Conservation (phyloP, 2,797 vertebrate species). For the Morelia viridis region DNA sequence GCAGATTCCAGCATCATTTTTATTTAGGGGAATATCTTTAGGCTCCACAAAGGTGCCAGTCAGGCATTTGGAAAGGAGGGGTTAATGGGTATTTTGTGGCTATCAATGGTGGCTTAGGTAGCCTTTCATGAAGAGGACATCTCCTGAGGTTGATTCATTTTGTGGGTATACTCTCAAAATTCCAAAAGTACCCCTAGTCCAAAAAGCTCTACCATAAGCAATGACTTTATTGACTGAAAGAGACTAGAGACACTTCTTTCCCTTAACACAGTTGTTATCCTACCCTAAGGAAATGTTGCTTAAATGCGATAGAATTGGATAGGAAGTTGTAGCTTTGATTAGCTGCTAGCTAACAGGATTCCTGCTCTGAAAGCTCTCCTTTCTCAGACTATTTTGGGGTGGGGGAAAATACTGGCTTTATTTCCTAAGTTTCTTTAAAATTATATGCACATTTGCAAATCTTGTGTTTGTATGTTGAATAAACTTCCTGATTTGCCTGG, state of each 20-base stretch:
- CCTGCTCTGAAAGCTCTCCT: background rate
- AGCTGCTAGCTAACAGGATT: background rate
- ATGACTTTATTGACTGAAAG: background rate
- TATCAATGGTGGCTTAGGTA: background rate
- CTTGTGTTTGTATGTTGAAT: background rate
- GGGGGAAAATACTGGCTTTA: background rate
- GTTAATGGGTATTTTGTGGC: background rate
- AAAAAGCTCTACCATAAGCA: background rate
- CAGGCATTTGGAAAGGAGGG: background rate
- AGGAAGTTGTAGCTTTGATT: background rate
- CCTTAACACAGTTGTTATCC: background rate
- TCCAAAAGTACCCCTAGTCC: background rate
- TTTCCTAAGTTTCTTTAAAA: background rate
- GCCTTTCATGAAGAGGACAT: background rate
- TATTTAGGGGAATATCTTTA: background rate
- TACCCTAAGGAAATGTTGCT: background rate
- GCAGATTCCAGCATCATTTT: background rate
- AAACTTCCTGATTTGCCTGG: background rate
- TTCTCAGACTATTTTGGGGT: background rate
- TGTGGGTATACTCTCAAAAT: background rate
- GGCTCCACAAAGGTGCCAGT: background rate
- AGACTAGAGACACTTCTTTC: background rate
- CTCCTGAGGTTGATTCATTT: background rate
- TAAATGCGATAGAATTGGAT: background rate
- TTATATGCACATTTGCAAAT: background rate